phyloP scores from a whole-genome alignment of 2,888 invertebrate genomes.

The Liopterus haemorrhoidalis region DNA sequence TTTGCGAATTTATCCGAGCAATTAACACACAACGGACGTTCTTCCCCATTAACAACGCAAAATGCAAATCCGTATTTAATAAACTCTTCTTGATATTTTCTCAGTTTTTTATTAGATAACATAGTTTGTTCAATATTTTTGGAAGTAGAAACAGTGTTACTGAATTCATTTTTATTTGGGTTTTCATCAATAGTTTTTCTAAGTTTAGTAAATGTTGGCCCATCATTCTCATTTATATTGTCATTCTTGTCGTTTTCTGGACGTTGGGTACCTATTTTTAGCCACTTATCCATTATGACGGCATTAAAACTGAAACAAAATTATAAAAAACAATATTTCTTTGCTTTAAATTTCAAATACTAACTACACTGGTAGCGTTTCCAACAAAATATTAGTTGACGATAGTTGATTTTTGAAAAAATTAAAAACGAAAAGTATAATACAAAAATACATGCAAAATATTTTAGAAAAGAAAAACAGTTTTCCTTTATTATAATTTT shows the following conservation, averaged over 20 bases:
- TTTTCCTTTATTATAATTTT: too few species aligned
- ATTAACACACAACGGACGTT: slow-evolving; percentile 13
- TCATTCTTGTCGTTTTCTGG: slow-evolving; percentile 8
- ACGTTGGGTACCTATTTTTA: slow-evolving; percentile 6
- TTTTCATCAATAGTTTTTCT: too few species aligned
- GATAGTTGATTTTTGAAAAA: too few species aligned
- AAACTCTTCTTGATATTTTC: slow-evolving; percentile 13
- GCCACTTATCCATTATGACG: slow-evolving; percentile 11
- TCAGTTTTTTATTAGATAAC: slow-evolving; percentile 9
- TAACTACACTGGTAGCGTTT: too few species aligned
- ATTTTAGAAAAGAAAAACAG: too few species aligned
- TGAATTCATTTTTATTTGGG: slow-evolving; percentile 9
- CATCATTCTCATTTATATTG: slow-evolving; percentile 5
- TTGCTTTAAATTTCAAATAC: too few species aligned
- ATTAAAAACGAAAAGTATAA: too few species aligned
- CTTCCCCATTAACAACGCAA: slow-evolving; percentile 14
- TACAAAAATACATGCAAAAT: too few species aligned
- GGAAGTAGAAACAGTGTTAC: slow-evolving; percentile 12
- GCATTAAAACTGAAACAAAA: slow-evolving; percentile 10
- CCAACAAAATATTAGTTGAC: too few species aligned
- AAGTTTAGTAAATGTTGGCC: too few species aligned
- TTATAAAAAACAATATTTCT: too few species aligned
- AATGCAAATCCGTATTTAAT: slow-evolving; percentile 16
- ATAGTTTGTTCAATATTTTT: too few species aligned
- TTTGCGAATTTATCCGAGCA: slow-evolving; percentile 9